A percentile compares a stretch with the other conserved stretches of the same genome.
phyloP scores from a whole-genome alignment of 2,888 invertebrate species.

The Drosophila setosimentum region DNA sequence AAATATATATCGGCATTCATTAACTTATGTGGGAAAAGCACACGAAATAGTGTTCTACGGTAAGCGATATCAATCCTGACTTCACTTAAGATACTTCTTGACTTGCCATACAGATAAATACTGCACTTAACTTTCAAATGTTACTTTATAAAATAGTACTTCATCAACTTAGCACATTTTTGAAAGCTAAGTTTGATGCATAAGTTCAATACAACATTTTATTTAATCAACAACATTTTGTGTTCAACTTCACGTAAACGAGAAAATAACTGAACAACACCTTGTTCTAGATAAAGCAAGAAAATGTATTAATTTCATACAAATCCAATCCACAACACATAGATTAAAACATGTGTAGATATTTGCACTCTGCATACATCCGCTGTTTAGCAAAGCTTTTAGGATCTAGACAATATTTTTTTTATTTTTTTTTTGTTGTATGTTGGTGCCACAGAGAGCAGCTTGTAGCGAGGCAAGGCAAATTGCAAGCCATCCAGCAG shows the following conservation, averaged over 20 bases:
- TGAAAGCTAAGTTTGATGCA: background rate
- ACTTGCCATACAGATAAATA: background rate
- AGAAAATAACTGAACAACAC: background rate
- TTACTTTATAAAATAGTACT: background rate
- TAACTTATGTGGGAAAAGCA: too few species aligned
- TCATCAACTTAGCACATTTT: background rate
- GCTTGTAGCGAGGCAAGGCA: conserved; percentile 28
- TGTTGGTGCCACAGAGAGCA: conserved; percentile 34
- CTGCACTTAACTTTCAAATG: background rate
- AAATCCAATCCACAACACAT: conserved; percentile 22
- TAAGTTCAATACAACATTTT: background rate
- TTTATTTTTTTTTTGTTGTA: conserved; percentile 4
- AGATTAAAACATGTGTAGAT: conserved; percentile 1
- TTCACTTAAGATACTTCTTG: background rate
- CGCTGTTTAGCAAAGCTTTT: conserved; percentile 46
- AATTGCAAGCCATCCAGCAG: conserved; percentile 70
- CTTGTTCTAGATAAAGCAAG: background rate
- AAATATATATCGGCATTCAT: background rate
- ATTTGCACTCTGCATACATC: conserved; percentile 49
- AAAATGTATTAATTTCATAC: conserved; percentile 40
- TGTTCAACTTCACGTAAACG: background rate
- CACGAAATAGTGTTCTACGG: background rate
- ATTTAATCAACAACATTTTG: background rate
- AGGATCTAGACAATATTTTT: conserved; percentile 24
- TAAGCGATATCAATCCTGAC: background rate